A percentile compares a stretch with the other conserved stretches of the same genome.
Conservation (phyloP, 2,113 vertebrate genomes). For the Chamaetylas fuelleborni region DNA sequence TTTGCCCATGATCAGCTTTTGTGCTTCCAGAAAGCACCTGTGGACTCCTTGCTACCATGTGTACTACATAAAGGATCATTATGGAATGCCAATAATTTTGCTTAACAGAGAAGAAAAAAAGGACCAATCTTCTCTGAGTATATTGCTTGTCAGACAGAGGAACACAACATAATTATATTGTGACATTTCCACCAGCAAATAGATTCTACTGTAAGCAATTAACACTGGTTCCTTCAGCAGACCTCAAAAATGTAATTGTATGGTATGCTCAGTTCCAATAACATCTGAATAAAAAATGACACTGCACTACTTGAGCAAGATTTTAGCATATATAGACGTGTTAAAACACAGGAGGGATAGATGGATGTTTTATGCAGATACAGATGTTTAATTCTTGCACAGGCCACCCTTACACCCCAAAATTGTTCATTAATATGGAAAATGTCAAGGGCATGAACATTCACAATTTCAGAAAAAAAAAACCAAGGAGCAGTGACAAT, state of each 20-base stretch:
- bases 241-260: conserved; percentile 65
- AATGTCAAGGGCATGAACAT: not conserved
- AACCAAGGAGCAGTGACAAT: not conserved
- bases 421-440: not conserved
- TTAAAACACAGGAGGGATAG: not conserved
- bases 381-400: not conserved
- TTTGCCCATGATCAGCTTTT: not conserved
- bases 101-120: conserved; percentile 5
- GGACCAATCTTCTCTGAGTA: conserved; percentile 56
- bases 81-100: not conserved
- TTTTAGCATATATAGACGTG: not conserved
- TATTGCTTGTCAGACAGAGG: conserved; percentile 64
- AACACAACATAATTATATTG: conserved; percentile 69
- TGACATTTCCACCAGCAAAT: conserved; percentile 75
- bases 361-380: not conserved
- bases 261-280: conserved; percentile 39
- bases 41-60: not conserved
- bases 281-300: conserved; percentile 56
- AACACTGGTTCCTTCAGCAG: conserved; percentile 67
- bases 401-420: not conserved
- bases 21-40: not conserved
- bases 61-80: not conserved
- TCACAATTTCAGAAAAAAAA: not conserved
- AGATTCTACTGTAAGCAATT: conserved; percentile 72
- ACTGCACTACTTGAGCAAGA: not conserved